Evolutionary conservation across 2,113 vertebrate species (phyloP).

Genomic region (Cygnus buccinator): DNA sequence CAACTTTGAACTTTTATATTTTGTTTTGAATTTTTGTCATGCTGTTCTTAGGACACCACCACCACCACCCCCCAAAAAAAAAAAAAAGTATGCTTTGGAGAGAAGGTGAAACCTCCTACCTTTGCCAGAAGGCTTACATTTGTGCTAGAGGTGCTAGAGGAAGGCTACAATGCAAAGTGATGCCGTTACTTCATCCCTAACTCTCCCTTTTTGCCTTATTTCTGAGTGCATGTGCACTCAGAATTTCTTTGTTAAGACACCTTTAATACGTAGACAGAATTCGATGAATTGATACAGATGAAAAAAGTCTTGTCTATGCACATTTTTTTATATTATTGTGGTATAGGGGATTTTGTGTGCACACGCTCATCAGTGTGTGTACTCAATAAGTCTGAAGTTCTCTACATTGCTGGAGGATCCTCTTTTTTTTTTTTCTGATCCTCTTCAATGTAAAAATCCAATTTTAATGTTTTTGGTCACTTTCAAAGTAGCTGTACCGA

Average conservation of each 20-base stretch:
- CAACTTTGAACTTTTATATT: background rate
- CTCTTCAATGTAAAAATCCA: background rate
- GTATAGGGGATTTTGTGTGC: background rate
- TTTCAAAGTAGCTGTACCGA: background rate
- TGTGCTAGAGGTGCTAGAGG: background rate
- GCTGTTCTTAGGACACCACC: background rate
- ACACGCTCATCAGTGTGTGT: background rate
- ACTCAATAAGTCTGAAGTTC: background rate
- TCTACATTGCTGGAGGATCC: background rate
- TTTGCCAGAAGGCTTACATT: background rate
- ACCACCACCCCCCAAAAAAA: background rate
- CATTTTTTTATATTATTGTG: background rate
- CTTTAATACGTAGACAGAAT: background rate
- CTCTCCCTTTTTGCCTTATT: background rate
- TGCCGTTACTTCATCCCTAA: background rate
- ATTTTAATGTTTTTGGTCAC: background rate
- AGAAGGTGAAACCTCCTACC: background rate
- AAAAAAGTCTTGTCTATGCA: background rate
- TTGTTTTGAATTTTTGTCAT: background rate
- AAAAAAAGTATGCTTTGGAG: background rate
- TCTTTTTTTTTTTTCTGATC: background rate
- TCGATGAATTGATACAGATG: background rate
- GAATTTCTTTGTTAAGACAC: background rate
- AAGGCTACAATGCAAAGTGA: background rate
- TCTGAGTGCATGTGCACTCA: background rate